Base-by-base conservation (phyloP, 53 echinoderm and acorn worm genomes). In the Arbacia lixula region DNA sequence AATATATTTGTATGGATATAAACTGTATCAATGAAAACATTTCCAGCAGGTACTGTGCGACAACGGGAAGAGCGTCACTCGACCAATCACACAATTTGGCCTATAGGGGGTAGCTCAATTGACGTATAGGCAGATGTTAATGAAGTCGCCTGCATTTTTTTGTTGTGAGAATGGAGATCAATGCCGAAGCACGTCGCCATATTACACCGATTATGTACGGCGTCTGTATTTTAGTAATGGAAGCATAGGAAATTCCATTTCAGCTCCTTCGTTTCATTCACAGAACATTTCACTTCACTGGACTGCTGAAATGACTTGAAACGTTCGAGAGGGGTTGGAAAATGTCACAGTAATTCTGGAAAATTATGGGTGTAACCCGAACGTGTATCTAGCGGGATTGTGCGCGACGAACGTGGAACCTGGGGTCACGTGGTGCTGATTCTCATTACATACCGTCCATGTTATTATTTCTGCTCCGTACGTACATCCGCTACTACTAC, bases 31-130 rank as follows among this genome's bases (percentile, higher is more conserved):
- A n/a, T n/a, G n/a, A n/a, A n/a, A n/a, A n/a, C n/a, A n/a, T n/a
- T n/a, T n/a, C n/a, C n/a, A n/a, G n/a, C n/a, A n/a, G n/a, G n/a
- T n/a, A n/a, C n/a, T n/a, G n/a, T n/a, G n/a, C 38, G 58, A 2
- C 14, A 66, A 85, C 62, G 36, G 50, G 12, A 41, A 80, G 4
- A 56, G 50, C 85, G 9, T 30, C 37, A 65, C 80, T 51, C 31
- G 71, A 66, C 98, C 98, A 97, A 97, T 97, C 72, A 85, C 78
- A 84, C 79, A 91, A 94, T 97, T 86, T 60, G 40, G 60, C 84
- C 65, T 84, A 92, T 94, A 97, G 98, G 98, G 95, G 94, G 88
- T 97, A 85, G 79, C 68, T 51, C 90, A 90, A 96, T 97, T 97
- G 98, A 97, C 84, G 92, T 62, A 85, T 65, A 71, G 84, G 83